Percentiles rank a stretch among this genome's conserved stretches.
These are phyloP conservation scores for Calycopis cecrops DNA, from an alignment of 1,140 invertebrate genomes.

Conservation along the genomic window DNA sequence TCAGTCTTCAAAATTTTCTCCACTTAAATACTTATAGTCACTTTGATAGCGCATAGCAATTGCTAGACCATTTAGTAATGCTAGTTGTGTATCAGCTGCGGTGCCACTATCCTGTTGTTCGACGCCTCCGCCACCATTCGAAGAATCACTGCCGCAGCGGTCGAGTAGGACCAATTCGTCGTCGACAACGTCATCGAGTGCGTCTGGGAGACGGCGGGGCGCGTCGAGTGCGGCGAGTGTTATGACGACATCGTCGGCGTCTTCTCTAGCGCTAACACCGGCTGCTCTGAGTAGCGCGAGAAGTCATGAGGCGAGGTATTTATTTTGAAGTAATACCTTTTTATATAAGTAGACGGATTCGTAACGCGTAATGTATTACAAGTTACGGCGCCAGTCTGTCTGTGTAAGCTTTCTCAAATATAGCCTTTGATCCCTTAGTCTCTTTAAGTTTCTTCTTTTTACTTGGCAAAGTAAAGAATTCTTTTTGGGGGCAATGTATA, in stretches of 20 bases:
- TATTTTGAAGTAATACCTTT: no score
- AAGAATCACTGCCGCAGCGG: conserved; percentile 80
- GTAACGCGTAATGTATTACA: no score
- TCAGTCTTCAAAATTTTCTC: neutral
- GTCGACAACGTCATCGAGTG: conserved; percentile 73
- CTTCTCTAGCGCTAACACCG: conserved; percentile 81
- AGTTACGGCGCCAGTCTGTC: no score
- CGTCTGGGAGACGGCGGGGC: conserved; percentile 66
- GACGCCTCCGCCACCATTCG: conserved; percentile 91
- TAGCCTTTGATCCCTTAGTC: no score
- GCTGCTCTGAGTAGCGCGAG: conserved; percentile 75
- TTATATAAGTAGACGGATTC: no score
- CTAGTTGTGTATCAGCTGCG: conserved; percentile 53
- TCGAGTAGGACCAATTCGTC: conserved; percentile 76
- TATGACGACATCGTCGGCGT: conserved; percentile 69
- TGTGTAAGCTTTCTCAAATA: no score
- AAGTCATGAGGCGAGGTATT: conserved; percentile 74
- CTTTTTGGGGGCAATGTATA: no score
- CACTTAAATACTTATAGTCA: conserved; percentile 4
- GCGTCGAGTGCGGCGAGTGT: conserved; percentile 68
- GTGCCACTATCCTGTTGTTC: conserved; percentile 82
- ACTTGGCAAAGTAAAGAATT: no score
- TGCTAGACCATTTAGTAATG: conserved; percentile 47
- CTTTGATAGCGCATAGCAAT: conserved; percentile 6
- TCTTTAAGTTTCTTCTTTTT: no score